Evolutionary conservation across 2,888 invertebrate species (phyloP).

Genomic region (Epinotia demarniana): DNA sequence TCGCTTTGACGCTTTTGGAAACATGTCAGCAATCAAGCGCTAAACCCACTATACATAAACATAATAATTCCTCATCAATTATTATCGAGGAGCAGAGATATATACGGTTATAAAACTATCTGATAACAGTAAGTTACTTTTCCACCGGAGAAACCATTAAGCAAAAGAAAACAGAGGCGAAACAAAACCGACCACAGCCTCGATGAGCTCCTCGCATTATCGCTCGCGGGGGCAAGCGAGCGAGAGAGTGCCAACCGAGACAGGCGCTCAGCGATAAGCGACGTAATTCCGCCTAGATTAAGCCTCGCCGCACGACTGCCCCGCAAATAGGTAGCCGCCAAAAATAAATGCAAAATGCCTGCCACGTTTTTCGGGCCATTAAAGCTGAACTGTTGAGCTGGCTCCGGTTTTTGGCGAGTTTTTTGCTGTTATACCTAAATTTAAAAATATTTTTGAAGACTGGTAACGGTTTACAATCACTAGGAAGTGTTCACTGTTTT

Average conservation of each 20-base stretch:
- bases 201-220: constrained; percentile 11
- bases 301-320: constrained; percentile 26
- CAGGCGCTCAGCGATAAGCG: constrained; percentile 27
- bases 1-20: neutral
- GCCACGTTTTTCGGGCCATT: constrained; percentile 31
- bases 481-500: neutral
- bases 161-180: neutral
- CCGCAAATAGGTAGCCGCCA: constrained; percentile 36
- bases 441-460: neutral
- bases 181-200: constrained; percentile 12
- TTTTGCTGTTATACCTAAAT: constrained; percentile 7
- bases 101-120: neutral
- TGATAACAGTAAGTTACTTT: neutral
- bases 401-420: constrained; percentile 18
- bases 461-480: neutral
- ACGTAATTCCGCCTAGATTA: constrained; percentile 30
- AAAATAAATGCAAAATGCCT: constrained; percentile 42
- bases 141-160: neutral
- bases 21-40: neutral
- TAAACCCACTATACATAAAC: neutral
- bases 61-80: neutral
- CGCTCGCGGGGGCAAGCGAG: constrained; percentile 12
- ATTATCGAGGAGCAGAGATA: neutral
- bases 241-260: constrained; percentile 25
- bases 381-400: constrained; percentile 23